Percentiles rank a stretch among this genome's conserved stretches.
These are phyloP conservation scores for Blera fallax DNA, from an alignment of 2,888 invertebrate genomes.

Conservation along the genomic window DNA sequence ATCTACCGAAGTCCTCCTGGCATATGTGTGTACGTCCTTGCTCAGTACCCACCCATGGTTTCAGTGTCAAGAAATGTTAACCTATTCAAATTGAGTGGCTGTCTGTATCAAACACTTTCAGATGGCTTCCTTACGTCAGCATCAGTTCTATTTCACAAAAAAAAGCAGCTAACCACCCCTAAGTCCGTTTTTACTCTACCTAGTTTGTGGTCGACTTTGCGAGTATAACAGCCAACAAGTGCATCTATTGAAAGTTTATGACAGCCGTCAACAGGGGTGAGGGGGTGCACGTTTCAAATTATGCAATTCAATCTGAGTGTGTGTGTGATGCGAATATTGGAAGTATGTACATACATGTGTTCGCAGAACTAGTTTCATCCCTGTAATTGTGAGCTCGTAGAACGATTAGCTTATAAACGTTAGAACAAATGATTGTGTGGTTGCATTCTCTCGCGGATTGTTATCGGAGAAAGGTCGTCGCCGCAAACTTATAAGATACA, in stretches of 20 bases:
- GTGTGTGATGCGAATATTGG: background rate
- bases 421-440: background rate
- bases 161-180: conserved; percentile 11
- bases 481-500: background rate
- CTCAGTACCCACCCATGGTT: too few relatives aligned
- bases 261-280: background rate
- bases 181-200: background rate
- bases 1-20: background rate
- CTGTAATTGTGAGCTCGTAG: background rate
- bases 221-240: background rate
- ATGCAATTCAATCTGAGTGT: conserved; percentile 3
- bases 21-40: background rate
- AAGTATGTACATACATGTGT: too few relatives aligned
- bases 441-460: conserved; percentile 36
- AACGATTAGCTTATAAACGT: conserved; percentile 8
- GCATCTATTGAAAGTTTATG: conserved; percentile 21
- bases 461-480: conserved; percentile 29
- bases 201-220: background rate
- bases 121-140: conserved; percentile 2
- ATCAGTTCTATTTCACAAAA: background rate
- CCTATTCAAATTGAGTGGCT: background rate
- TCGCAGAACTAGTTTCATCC: background rate
- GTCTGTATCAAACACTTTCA: background rate
- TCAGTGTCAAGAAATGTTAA: background rate
- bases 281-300: background rate